Conservation (phyloP, 1,140 invertebrate species). For the Hyposmocoma kahamanoa region DNA sequence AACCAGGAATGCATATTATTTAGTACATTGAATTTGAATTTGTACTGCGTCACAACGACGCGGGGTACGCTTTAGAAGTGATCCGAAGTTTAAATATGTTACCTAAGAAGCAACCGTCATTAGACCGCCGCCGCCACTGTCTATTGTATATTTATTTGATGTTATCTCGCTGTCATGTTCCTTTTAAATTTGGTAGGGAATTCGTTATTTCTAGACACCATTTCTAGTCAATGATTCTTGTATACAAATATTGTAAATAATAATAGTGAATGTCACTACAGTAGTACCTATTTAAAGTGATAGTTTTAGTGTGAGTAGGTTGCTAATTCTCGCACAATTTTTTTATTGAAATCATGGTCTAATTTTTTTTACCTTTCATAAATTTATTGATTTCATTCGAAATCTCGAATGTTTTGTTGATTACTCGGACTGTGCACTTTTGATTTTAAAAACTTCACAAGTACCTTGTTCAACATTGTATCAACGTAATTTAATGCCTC, state of each 20-base stretch:
- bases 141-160: not conserved
- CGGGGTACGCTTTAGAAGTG: not conserved
- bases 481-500: not conserved
- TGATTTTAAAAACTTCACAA: not conserved
- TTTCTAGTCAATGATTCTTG: slow-evolving; percentile 68
- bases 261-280: slow-evolving; percentile 21
- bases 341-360: not conserved
- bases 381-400: no score
- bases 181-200: slow-evolving; percentile 48
- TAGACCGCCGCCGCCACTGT: slow-evolving; percentile 27
- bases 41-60: not conserved
- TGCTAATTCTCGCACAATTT: slow-evolving; percentile 59
- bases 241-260: slow-evolving; percentile 66
- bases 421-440: not conserved
- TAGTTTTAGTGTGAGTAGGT: slow-evolving; percentile 44
- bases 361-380: no score
- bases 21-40: not conserved
- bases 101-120: slow-evolving; percentile 64
- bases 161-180: slow-evolving; percentile 33
- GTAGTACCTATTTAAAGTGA: slow-evolving; percentile 53
- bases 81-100: slow-evolving; percentile 46
- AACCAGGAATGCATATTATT: not conserved
- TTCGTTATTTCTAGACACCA: slow-evolving; percentile 52
- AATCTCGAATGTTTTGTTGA: not conserved
- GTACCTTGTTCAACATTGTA: not conserved